Evolutionary conservation across 1,140 invertebrate species (phyloP).

Genomic region (Trachelipus rathkii): DNA sequence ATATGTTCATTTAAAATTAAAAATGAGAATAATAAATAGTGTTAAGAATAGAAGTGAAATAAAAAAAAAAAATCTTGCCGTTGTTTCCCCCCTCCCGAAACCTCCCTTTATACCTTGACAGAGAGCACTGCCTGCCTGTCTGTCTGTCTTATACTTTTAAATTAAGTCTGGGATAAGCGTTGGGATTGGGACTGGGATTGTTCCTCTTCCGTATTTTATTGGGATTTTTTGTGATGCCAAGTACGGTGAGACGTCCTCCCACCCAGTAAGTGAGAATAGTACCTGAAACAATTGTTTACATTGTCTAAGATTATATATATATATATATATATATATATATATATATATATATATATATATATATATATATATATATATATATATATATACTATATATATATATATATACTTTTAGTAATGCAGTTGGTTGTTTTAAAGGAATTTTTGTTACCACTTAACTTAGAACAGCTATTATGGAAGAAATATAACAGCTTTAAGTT

Average conservation of each 20-base stretch:
- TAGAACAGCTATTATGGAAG: no score
- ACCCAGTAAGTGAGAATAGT: conserved; percentile 1
- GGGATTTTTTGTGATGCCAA: no score
- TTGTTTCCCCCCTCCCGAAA: not conserved
- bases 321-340: not conserved
- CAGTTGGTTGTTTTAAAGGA: no score
- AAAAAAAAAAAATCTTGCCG: not conserved
- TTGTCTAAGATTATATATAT: not conserved
- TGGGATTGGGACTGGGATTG: not conserved
- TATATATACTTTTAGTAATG: no score
- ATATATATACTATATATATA: no score
- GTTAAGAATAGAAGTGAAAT: not conserved
- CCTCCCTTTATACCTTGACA: not conserved
- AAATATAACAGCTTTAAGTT: no score
- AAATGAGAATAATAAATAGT: no score
- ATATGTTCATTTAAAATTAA: no score
- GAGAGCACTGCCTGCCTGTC: conserved; percentile 6
- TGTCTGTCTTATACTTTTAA: not conserved
- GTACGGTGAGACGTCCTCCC: not conserved
- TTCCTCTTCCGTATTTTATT: no score
- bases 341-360: not conserved
- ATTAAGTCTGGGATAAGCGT: conserved; percentile 5
- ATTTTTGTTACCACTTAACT: no score
- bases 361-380: no score
- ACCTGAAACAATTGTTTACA: not conserved